These are phyloP conservation scores for Polypedilum vanderplanki DNA, from an alignment of 1,140 invertebrate species.

Conservation along the genomic window DNA sequence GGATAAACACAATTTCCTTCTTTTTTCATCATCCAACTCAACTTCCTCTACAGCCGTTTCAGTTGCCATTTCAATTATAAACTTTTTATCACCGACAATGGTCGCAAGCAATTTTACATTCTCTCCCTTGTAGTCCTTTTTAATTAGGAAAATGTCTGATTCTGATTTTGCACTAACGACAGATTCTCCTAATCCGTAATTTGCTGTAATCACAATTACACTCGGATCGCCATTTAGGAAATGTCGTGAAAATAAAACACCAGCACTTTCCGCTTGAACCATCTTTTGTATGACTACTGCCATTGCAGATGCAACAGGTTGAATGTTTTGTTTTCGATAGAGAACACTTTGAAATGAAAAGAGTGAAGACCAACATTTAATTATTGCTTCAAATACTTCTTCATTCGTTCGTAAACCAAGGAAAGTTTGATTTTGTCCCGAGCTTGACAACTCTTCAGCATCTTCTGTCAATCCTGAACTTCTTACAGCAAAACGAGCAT, in stretches of 20 bases:
- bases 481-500: slow-evolving; percentile 46
- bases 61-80: slow-evolving; percentile 46
- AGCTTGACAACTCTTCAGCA: slow-evolving; percentile 65
- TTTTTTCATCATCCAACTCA: slow-evolving; percentile 42
- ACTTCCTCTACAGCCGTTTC: slow-evolving; percentile 40
- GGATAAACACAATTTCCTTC: slow-evolving; percentile 46
- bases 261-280: slow-evolving; percentile 61
- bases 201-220: slow-evolving; percentile 64
- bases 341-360: slow-evolving; percentile 66
- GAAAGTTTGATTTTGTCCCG: slow-evolving; percentile 77
- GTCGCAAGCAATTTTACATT: slow-evolving; percentile 46
- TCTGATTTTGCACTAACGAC: slow-evolving; percentile 69
- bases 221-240: slow-evolving; percentile 61
- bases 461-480: slow-evolving; percentile 68
- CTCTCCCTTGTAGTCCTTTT: slow-evolving; percentile 45
- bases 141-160: slow-evolving; percentile 62
- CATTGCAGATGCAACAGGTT: slow-evolving; percentile 57
- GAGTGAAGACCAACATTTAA: slow-evolving; percentile 72
- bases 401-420: slow-evolving; percentile 53
- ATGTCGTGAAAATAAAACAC: slow-evolving; percentile 74
- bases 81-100: slow-evolving; percentile 52
- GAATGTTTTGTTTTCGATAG: slow-evolving; percentile 64
- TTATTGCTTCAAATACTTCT: slow-evolving; percentile 52
- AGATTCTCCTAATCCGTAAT: slow-evolving; percentile 74
- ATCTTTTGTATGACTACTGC: slow-evolving; percentile 77